Evolutionary conservation across 2,888 invertebrate genomes (phyloP), one percentile per base, ranked within the genome.

Genomic region (Morpho deidamia): DNA sequence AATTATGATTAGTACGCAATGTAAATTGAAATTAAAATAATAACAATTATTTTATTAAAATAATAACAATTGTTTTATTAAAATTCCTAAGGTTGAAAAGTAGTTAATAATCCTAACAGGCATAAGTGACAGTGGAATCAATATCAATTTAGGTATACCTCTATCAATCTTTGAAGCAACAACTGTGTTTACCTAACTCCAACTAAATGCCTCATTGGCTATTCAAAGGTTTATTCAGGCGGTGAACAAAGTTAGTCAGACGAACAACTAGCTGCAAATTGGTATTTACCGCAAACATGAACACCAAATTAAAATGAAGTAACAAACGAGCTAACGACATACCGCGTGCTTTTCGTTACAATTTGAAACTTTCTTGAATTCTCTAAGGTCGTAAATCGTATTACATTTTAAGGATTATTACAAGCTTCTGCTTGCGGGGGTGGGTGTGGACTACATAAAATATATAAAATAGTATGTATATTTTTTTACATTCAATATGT

Each of bases 261-360:
- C 68, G 67, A 71, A 77, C 76, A 76, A 79, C 78, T 78, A 78
- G 77, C 76, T 77, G 73, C 73, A 81, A 86, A 83, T 83, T 79
- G 77, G 76, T 83, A 80, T 82, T 83, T 83, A 81, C 80, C 78
- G 65, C 79, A 80, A 82, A 83, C 83, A 84, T 82, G 83, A 78
- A 71, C 72, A 72, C 74, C 78, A 81, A 83, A 85, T 83, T 81
- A 81, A 81, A 79, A 81, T 77, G 78, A 76, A 76, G 71, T 72
- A 71, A 76, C 74, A 81, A 79, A 81, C 76, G 78, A 76, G 76
- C 71, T 71, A 72, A 76, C 74, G 76, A 75, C 72, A 71, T 74
- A 65, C 70, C 65, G 51, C 55, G 51, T 44, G 49, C 58, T 64
- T 64, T 62, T 61, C 60, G 54, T 56, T 56, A 53, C 49, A 72